Percentiles rank a stretch among this genome's conserved stretches.
Evolutionary conservation across 2,113 vertebrate genomes (phyloP).

Genomic region (Ophiodon elongatus): DNA sequence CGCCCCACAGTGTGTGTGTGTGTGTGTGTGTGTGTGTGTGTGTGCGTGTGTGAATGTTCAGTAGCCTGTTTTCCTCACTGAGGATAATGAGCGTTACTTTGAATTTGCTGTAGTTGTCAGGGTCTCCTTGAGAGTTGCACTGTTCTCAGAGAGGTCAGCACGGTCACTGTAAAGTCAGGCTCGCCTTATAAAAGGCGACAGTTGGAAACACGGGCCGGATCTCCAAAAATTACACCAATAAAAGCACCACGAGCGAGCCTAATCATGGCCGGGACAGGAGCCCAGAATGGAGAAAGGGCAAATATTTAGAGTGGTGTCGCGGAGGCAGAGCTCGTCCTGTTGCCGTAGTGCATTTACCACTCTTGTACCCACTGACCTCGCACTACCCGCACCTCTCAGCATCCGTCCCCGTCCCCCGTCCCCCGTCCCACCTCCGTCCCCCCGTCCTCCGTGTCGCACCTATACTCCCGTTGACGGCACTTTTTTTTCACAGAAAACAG

Average conservation of each 20-base stretch:
- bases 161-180: conserved; percentile 57
- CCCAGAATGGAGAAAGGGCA: conserved; percentile 31
- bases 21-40: conserved; percentile 33
- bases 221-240: conserved; percentile 49
- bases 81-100: conserved; percentile 61
- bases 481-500: background rate
- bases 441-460: background rate
- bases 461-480: background rate
- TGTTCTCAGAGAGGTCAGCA: conserved; percentile 60
- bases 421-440: too few species aligned
- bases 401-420: background rate
- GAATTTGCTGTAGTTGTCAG: conserved; percentile 52
- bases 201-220: conserved; percentile 54
- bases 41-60: conserved; percentile 47
- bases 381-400: conserved; percentile 35
- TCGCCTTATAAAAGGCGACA: conserved; percentile 59
- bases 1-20: conserved; percentile 36
- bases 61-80: conserved; percentile 59
- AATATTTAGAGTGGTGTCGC: conserved; percentile 23
- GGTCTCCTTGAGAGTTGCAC: conserved; percentile 51
- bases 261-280: conserved; percentile 50
- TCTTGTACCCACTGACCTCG: conserved; percentile 1
- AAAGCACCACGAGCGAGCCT: conserved; percentile 43
- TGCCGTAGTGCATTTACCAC: background rate
- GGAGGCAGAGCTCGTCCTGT: background rate